A percentile compares a stretch with the other conserved stretches of the same genome.
phyloP scores from a whole-genome alignment of 2,113 vertebrate genomes.

The Bubo bubo region DNA sequence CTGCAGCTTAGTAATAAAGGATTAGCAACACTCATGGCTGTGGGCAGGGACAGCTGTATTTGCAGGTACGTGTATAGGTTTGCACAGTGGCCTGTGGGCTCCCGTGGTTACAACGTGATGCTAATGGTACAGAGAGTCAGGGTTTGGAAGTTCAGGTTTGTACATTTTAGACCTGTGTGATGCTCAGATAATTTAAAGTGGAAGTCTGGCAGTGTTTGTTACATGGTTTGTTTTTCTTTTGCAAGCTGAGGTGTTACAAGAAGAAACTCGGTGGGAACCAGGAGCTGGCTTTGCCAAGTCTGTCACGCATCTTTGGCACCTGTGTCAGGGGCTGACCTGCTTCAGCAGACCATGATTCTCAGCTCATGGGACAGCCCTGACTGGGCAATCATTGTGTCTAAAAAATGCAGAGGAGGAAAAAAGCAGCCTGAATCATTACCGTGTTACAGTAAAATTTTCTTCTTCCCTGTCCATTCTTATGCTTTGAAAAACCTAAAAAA shows the following conservation, averaged over 20 bases:
- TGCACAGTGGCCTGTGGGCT: not conserved
- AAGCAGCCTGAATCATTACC: not conserved
- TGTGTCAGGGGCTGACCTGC: not conserved
- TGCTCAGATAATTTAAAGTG: not conserved
- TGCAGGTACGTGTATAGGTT: not conserved
- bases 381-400: not conserved
- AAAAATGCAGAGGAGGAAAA: not conserved
- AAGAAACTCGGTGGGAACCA: not conserved
- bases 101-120: rapidly evolving
- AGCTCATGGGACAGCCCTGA: not conserved
- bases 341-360: not conserved
- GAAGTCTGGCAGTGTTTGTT: not conserved
- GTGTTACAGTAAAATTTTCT: not conserved
- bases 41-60: not conserved
- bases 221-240: not conserved
- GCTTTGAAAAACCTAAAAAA: not conserved
- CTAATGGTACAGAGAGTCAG: not conserved
- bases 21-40: not conserved
- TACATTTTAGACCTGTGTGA: not conserved
- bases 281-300: not conserved
- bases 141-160: not conserved
- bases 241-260: not conserved
- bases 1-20: not conserved
- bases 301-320: not conserved
- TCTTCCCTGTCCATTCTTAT: not conserved